Evolutionary conservation across 2,888 invertebrate genomes (phyloP).

Genomic region (Rhorus exstirpatorius): DNA sequence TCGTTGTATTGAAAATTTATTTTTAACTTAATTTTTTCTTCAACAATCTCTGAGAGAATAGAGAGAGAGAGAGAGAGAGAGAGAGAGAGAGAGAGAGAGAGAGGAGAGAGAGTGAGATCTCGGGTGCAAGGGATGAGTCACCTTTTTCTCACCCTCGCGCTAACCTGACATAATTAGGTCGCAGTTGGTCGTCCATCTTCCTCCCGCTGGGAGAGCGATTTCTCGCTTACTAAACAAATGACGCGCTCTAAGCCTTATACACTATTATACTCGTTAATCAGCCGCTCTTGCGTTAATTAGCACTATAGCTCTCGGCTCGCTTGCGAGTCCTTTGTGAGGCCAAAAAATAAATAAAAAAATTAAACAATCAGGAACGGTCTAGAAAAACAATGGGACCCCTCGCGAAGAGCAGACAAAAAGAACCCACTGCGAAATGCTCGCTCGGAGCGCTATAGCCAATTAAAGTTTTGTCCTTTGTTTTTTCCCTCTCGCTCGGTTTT

Average conservation of each 20-base stretch:
- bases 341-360: not conserved
- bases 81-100: slow-evolving; percentile 11
- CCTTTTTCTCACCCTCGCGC: not conserved
- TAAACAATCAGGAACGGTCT: not conserved
- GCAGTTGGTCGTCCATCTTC: not conserved
- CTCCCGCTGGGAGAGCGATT: not conserved
- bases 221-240: slow-evolving; percentile 19
- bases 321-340: not conserved
- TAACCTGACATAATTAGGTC: slow-evolving; percentile 13
- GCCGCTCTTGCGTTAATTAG: slow-evolving; percentile 57
- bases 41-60: not conserved
- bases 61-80: not conserved
- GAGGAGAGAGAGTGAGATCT: not conserved
- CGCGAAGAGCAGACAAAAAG: slow-evolving; percentile 25
- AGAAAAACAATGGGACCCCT: slow-evolving; percentile 38
- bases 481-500: slow-evolving; percentile 3
- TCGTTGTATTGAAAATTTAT: too few relatives aligned
- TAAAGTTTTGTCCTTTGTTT: slow-evolving; percentile 27
- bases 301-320: slow-evolving; percentile 17
- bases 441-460: slow-evolving; percentile 20
- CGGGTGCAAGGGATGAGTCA: not conserved
- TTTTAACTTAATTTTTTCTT: too few relatives aligned
- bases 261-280: slow-evolving; percentile 61
- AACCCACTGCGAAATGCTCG: slow-evolving; percentile 3
- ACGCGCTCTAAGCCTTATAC: slow-evolving; percentile 43